phyloP scores from a whole-genome alignment of 2,888 invertebrate species.

The Chrysina gloriosa region DNA sequence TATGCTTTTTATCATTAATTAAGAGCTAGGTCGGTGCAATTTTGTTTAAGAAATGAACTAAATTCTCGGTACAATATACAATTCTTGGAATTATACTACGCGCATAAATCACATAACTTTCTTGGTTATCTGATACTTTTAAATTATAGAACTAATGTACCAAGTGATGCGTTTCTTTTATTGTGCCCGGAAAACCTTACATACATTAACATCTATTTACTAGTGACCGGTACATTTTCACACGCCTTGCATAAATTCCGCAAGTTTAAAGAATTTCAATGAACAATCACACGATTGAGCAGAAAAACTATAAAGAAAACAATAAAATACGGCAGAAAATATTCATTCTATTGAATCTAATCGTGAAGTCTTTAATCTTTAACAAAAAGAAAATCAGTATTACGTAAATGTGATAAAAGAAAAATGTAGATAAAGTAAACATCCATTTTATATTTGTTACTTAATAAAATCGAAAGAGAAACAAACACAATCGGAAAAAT shows the following conservation, averaged over 20 bases:
- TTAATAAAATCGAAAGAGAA: background rate
- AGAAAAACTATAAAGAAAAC: constrained; percentile 6
- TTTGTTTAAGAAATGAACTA: too few species aligned
- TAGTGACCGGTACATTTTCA: too few species aligned
- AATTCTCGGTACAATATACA: too few species aligned
- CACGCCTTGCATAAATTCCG: background rate
- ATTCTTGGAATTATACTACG: too few species aligned
- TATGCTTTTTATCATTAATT: too few species aligned
- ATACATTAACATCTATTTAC: too few species aligned
- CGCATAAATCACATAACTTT: too few species aligned
- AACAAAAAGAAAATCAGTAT: constrained; percentile 11
- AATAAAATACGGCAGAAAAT: constrained; percentile 23
- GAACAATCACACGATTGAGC: background rate
- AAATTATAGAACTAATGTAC: too few species aligned
- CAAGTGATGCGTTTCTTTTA: too few species aligned
- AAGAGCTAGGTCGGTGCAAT: too few species aligned
- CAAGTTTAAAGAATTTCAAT: background rate
- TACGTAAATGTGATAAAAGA: constrained; percentile 15
- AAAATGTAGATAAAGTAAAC: background rate
- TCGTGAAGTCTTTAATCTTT: background rate
- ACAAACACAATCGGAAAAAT: background rate
- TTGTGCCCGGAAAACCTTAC: too few species aligned
- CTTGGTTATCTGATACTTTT: too few species aligned
- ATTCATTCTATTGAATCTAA: background rate
- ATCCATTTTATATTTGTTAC: constrained; percentile 24